These are phyloP conservation scores for Heliconius erato DNA, from an alignment of 2,888 invertebrate species.

Conservation along the genomic window DNA sequence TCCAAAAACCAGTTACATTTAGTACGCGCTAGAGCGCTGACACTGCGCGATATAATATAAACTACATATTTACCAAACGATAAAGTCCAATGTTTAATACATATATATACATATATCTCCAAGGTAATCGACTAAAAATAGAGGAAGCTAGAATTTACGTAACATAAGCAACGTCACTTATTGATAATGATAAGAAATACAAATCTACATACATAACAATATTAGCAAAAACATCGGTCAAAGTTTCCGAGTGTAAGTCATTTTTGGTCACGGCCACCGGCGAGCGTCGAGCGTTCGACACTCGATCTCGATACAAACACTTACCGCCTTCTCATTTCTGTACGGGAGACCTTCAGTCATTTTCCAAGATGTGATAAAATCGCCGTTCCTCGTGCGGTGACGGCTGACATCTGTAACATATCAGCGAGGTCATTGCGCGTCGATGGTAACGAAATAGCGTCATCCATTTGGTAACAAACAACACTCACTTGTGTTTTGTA, in stretches of 20 bases:
- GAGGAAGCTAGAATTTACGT: conserved; percentile 13
- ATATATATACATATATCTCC: conserved; percentile 12
- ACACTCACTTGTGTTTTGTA: conserved; percentile 77
- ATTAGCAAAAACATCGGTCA: conserved; percentile 25
- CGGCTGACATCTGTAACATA: conserved; percentile 83
- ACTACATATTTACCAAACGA: conserved; percentile 29
- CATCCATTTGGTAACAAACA: not conserved
- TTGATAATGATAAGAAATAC: conserved; percentile 47
- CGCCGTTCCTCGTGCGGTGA: conserved; percentile 82
- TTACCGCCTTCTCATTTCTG: conserved; percentile 82
- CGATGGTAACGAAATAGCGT: conserved; percentile 14
- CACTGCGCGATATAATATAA: conserved; percentile 27
- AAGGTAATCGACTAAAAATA: not conserved
- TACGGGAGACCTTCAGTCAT: conserved; percentile 80
- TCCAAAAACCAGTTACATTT: conserved; percentile 54
- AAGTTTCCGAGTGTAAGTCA: conserved; percentile 38
- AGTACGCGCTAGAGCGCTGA: conserved; percentile 44
- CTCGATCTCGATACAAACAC: conserved; percentile 57
- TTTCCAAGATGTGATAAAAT: conserved; percentile 84
- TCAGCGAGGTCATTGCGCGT: conserved; percentile 74
- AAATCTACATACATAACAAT: conserved; percentile 33
- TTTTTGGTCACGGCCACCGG: conserved; percentile 51
- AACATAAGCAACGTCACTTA: conserved; percentile 32
- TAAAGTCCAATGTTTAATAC: conserved; percentile 1
- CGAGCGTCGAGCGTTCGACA: conserved; percentile 47